Conservation (phyloP, 1,140 invertebrate genomes). For the Drosophila murphyi region DNA sequence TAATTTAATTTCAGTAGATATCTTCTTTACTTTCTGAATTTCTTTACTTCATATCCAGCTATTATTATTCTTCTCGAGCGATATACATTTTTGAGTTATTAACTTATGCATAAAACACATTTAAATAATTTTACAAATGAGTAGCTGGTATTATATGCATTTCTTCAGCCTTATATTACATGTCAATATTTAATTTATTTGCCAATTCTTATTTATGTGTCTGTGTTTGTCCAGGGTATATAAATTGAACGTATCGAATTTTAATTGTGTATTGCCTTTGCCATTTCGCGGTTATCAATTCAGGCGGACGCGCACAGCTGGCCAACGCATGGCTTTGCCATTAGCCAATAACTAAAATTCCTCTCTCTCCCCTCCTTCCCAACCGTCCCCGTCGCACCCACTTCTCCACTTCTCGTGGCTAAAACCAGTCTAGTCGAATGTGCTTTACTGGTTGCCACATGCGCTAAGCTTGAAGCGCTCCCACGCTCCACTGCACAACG, state of each 20-base stretch:
- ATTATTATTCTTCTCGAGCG: too few relatives aligned
- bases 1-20: too few relatives aligned
- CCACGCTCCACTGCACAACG: conserved; percentile 77
- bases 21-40: too few relatives aligned
- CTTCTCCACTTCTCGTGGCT: neutral
- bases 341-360: conserved; percentile 65
- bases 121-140: too few relatives aligned
- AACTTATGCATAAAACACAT: too few relatives aligned
- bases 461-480: conserved; percentile 64
- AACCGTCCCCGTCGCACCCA: neutral
- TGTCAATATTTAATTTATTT: neutral
- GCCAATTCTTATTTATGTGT: neutral
- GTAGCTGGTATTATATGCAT: too few relatives aligned
- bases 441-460: conserved; percentile 61
- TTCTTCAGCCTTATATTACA: too few relatives aligned
- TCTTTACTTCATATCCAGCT: too few relatives aligned
- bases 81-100: too few relatives aligned
- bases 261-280: conserved; percentile 65
- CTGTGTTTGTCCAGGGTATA: conserved; percentile 15
- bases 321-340: conserved; percentile 50
- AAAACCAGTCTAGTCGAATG: conserved; percentile 23
- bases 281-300: conserved; percentile 82
- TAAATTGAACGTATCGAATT: conserved; percentile 72
- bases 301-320: conserved; percentile 68
- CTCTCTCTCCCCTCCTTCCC: neutral